A percentile compares a stretch with the other conserved stretches of the same genome.
Evolutionary conservation across 2,113 vertebrate species (phyloP).

Genomic region (Pelmatolapia mariae): DNA sequence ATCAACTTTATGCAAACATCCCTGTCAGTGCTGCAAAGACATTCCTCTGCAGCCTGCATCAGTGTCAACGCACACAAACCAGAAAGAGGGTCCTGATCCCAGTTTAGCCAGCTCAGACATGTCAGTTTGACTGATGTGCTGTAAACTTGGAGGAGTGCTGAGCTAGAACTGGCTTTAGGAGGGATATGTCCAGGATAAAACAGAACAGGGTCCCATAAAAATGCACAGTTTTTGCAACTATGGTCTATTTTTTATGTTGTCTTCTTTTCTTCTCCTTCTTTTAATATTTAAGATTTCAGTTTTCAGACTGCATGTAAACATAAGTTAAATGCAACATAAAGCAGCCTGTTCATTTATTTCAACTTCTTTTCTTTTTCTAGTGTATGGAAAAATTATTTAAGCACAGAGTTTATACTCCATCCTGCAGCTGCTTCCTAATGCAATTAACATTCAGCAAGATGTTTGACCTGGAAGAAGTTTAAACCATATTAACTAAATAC

Average conservation of each 20-base stretch:
- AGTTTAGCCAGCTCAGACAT: constrained; percentile 19
- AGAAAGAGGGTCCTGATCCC: constrained; percentile 7
- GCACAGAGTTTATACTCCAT: background rate
- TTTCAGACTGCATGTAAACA: background rate
- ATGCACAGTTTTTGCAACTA: background rate
- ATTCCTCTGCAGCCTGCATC: constrained; percentile 11
- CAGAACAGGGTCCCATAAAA: background rate
- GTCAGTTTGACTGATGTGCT: constrained; percentile 1
- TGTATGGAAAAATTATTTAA: background rate
- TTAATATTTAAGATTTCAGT: background rate
- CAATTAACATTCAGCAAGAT: background rate
- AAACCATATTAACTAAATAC: background rate
- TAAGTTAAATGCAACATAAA: background rate
- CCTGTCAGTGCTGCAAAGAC: background rate
- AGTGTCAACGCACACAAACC: constrained; percentile 24
- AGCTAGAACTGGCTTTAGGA: background rate
- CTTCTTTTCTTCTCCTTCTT: background rate
- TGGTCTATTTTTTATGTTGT: background rate
- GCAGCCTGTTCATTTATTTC: background rate
- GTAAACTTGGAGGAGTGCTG: background rate
- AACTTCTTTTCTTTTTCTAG: background rate
- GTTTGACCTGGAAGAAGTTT: background rate
- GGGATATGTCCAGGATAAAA: background rate
- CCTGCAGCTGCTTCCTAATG: background rate
- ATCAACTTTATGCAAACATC: background rate